These are phyloP conservation scores for Cairina moschata DNA, from an alignment of 2,113 vertebrate species.

Conservation along the genomic window DNA sequence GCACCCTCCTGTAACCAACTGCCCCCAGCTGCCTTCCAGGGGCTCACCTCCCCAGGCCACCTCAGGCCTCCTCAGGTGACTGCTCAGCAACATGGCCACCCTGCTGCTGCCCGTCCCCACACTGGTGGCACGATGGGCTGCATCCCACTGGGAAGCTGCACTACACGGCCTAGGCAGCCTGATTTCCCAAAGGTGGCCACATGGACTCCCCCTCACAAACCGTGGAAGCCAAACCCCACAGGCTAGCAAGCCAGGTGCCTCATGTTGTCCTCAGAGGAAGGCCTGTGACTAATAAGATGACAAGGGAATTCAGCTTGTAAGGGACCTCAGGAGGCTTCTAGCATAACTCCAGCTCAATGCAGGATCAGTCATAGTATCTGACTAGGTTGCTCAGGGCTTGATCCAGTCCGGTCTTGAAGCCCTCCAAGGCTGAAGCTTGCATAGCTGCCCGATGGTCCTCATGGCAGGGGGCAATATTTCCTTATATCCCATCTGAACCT, in stretches of 20 bases:
- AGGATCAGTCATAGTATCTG: rapidly evolving
- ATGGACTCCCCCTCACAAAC: rapidly evolving
- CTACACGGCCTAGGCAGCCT: not conserved
- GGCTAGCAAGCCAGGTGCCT: not conserved
- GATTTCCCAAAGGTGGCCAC: too few relatives aligned
- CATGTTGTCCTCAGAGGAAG: not conserved
- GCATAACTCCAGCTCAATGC: not conserved
- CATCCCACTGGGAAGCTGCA: rapidly evolving
- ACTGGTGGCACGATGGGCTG: too few relatives aligned
- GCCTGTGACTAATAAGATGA: not conserved
- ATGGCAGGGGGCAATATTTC: not conserved
- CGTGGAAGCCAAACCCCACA: not conserved
- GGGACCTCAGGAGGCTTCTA: not conserved
- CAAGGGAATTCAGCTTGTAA: not conserved
- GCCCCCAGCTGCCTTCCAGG: too few relatives aligned
- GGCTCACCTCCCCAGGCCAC: not conserved
- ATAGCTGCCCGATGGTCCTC: not conserved
- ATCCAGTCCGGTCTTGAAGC: not conserved
- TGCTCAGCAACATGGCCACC: not conserved
- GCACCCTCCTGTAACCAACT: not conserved
- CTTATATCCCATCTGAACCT: not conserved
- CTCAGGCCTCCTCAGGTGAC: rapidly evolving
- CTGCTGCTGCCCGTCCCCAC: rapidly evolving
- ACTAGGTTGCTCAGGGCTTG: not conserved
- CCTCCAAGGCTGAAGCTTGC: not conserved